These are phyloP conservation scores for Saiga tatarica DNA, from an alignment of 2,113 vertebrate genomes.

Conservation along the genomic window DNA sequence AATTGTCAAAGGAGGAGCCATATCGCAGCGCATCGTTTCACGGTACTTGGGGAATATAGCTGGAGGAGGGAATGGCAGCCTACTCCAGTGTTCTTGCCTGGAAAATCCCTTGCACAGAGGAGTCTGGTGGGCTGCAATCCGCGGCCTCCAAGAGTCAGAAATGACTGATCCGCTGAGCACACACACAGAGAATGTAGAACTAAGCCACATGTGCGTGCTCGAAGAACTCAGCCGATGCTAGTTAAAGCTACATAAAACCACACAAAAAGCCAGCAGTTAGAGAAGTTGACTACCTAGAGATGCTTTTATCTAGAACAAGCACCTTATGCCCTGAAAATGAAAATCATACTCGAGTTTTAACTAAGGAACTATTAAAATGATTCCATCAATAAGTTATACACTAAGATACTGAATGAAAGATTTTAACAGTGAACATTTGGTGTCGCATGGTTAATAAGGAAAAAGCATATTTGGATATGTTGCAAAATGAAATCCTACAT, in stretches of 20 bases:
- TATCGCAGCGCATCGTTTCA: fast-evolving
- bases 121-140: neutral
- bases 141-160: fast-evolving
- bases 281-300: neutral
- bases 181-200: neutral
- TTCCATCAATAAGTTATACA: constrained; percentile 34
- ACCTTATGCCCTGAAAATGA: neutral
- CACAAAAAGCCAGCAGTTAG: neutral
- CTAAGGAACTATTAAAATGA: constrained; percentile 31
- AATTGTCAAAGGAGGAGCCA: neutral
- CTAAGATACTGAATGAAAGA: constrained; percentile 26
- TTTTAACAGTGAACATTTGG: constrained; percentile 39
- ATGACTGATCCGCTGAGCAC: neutral
- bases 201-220: fast-evolving
- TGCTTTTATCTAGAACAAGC: neutral
- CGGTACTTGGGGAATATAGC: fast-evolving
- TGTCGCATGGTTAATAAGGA: constrained; percentile 35
- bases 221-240: neutral
- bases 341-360: neutral
- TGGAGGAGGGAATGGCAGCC: neutral
- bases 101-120: neutral
- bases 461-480: neutral
- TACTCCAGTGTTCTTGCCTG: neutral
- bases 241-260: neutral
- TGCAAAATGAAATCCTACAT: neutral